Percentiles rank a stretch among this genome's conserved stretches.
Evolutionary conservation across 2,888 invertebrate genomes (phyloP).

Genomic region (Stratiomys singularior): DNA sequence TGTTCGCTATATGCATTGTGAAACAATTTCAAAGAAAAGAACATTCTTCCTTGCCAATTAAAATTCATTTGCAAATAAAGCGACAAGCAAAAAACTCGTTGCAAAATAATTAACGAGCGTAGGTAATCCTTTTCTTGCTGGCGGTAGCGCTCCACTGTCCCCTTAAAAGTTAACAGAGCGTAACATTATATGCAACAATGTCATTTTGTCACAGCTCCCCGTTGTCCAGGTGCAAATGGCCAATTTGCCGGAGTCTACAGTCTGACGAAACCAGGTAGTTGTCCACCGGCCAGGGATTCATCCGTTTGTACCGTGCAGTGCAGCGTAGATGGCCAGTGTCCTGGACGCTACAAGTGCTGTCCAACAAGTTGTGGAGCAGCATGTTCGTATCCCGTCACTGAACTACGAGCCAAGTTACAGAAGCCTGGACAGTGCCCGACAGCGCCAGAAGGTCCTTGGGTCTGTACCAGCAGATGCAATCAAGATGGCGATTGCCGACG

Average conservation of each 20-base stretch:
- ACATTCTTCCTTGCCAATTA: too few species aligned
- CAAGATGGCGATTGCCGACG: constrained; percentile 44
- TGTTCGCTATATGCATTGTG: too few species aligned
- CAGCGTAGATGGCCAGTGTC: constrained; percentile 22
- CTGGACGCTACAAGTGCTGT: constrained; percentile 25
- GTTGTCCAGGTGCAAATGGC: constrained; percentile 31
- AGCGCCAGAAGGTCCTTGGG: constrained; percentile 34
- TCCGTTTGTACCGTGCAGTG: constrained; percentile 24
- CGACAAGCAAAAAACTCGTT: too few species aligned
- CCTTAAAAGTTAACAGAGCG: neutral
- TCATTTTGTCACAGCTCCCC: constrained; percentile 18
- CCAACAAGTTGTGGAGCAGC: constrained; percentile 40
- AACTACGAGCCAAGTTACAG: neutral
- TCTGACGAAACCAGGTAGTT: constrained; percentile 25
- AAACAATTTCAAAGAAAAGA: too few species aligned
- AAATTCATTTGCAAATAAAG: too few species aligned
- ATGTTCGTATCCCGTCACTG: constrained; percentile 22
- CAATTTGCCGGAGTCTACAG: neutral
- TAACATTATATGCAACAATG: neutral
- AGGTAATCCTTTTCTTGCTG: too few species aligned
- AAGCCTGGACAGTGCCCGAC: constrained; percentile 43
- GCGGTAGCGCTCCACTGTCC: neutral
- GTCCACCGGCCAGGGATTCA: constrained; percentile 37
- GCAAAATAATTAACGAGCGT: too few species aligned
- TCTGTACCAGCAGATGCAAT: constrained; percentile 38